Evolutionary conservation across 1,140 invertebrate species (phyloP), one percentile per base, ranked within the genome.

Genomic region (Calosoma granatense): DNA sequence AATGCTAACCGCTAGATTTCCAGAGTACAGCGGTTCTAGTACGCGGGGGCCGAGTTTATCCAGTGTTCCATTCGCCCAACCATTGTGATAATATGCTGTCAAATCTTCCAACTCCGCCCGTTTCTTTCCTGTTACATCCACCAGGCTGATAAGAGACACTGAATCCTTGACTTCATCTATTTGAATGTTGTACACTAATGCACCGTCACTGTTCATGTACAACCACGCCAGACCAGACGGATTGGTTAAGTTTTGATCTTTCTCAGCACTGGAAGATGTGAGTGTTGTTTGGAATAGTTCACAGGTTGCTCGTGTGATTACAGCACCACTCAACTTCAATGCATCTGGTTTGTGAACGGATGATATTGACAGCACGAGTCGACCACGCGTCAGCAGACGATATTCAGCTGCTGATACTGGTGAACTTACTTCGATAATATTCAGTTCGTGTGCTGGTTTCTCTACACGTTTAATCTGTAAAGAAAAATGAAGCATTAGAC

Each of bases 261-360:
- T 61, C 56, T 80, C 72, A 64, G 75, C 65, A 58, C 43, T 22
- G 56, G 79, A 59, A 47, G 78, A 73, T 0, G 64, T 53, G 6
- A 89, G 65, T 0, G 83, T 69, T 0, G 84, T 78, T 61, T 90
- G 87, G 67, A 88, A 91, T 41, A 92, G 77, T 69, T 93, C 89
- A 65, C 90, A 92, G 4, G 83, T 83, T 1, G 82, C 81, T 55
- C 84, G 79, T 9, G 87, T 83, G 3, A 83, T 75, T 2, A 90
- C 80, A 12, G 72, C 71, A 0, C 88, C 88, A 14, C 74, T 76
- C 6, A 90, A 72, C 52, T 78, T 75, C 11, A 88, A 65, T 6
- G 69, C 69, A 26, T 83, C 76, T 0, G 81, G 78, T 54, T 82
- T 78, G 6, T 78, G 79, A 30, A 81, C 76, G 0, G 84, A 85